phyloP scores from a whole-genome alignment of 2,888 invertebrate genomes.

The Neoaliturus tenellus region DNA sequence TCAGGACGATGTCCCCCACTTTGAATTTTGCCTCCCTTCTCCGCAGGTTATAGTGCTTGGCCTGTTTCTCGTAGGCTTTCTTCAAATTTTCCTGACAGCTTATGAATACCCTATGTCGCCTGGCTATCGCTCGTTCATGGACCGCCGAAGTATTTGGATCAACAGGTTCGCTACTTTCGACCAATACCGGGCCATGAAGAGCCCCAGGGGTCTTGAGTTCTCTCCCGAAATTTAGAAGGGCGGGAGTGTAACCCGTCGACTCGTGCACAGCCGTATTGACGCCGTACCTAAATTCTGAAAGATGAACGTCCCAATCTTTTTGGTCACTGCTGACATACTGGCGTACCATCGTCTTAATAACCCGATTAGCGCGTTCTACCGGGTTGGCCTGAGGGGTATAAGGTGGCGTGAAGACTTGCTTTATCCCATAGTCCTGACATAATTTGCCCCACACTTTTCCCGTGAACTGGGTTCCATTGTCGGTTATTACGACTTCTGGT shows the following conservation, averaged over 20 bases:
- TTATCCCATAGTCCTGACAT: conserved; percentile 43
- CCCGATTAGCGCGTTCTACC: conserved; percentile 68
- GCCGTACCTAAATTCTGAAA: conserved; percentile 63
- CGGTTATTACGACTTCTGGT: conserved; percentile 1
- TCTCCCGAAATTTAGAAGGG: conserved; percentile 54
- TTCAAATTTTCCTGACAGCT: background rate
- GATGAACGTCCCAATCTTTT: conserved; percentile 63
- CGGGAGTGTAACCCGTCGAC: conserved; percentile 64
- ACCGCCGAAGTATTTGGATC: background rate
- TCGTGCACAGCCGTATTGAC: conserved; percentile 63
- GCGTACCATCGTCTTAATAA: conserved; percentile 69
- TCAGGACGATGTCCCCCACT: background rate
- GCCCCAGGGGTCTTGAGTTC: background rate
- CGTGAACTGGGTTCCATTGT: conserved; percentile 35
- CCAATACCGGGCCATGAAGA: background rate
- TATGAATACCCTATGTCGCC: background rate
- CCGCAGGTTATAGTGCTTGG: background rate
- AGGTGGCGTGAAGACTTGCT: conserved; percentile 65
- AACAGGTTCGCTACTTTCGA: background rate
- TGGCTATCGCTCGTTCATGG: background rate
- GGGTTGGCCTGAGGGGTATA: conserved; percentile 69
- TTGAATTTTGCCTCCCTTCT: background rate
- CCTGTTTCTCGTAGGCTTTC: background rate
- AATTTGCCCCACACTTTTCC: background rate
- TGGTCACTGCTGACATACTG: conserved; percentile 67